A percentile compares a stretch with the other conserved stretches of the same genome.
phyloP scores from a whole-genome alignment of 1,140 invertebrate genomes.

The Patella vulgata region DNA sequence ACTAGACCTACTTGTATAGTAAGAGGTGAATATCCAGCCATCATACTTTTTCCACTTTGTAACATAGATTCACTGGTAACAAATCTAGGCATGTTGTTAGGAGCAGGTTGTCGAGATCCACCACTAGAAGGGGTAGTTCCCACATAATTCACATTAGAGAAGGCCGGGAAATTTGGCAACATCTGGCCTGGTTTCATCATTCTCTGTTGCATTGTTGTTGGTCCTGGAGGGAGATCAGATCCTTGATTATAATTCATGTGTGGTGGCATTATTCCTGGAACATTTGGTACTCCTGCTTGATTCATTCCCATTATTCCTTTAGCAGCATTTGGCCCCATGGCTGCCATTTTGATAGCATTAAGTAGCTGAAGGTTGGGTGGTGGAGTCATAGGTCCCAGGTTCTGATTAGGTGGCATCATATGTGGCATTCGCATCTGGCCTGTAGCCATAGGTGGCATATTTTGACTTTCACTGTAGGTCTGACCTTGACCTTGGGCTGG shows the following conservation, averaged over 20 bases:
- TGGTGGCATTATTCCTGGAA: too few species aligned
- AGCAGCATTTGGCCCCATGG: too few species aligned
- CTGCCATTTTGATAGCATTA: too few species aligned
- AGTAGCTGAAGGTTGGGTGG: not conserved
- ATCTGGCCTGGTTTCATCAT: not conserved
- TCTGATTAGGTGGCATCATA: not conserved
- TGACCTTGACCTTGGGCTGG: conserved; percentile 10
- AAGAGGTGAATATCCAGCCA: conserved; percentile 41
- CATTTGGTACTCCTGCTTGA: too few species aligned
- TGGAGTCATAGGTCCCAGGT: not conserved
- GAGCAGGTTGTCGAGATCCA: conserved; percentile 5
- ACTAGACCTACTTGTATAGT: conserved; percentile 45
- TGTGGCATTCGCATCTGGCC: not conserved
- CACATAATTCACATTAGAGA: conserved; percentile 4
- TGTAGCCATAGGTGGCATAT: not conserved
- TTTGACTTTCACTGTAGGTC: not conserved
- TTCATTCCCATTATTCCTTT: too few species aligned
- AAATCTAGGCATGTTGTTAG: conserved; percentile 5
- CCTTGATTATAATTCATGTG: conserved; percentile 3
- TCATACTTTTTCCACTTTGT: conserved; percentile 25
- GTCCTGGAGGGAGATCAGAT: conserved; percentile 7
- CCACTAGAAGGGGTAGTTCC: conserved; percentile 1
- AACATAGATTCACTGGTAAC: conserved; percentile 21
- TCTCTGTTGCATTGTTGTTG: not conserved
- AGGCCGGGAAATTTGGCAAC: conserved; percentile 6